Base-by-base conservation (phyloP, 2,113 vertebrate genomes). In the Litocranius walleri region DNA sequence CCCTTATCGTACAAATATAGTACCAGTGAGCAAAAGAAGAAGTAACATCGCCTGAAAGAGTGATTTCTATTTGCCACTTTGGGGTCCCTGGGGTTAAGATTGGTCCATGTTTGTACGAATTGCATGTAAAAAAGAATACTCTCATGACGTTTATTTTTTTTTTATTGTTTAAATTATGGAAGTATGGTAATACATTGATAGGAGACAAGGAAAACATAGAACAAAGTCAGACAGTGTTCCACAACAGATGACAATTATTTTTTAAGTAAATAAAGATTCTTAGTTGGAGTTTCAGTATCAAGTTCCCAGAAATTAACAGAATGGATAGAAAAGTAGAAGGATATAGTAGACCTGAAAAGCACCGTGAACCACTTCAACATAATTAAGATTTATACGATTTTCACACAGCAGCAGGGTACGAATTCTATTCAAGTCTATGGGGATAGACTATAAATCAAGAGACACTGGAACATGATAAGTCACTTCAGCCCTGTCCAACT, bases 1-100 rank as follows among this genome's bases (percentile, higher is more conserved):
- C 10, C 7, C 4, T 52, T 8, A 2, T 1, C 11, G 10, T 27
- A 21, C 6, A 21, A 45, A 40, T 40, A 40, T 3, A 30, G 14
- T 1, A 4, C 2, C 17, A 17, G 61, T 11, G 64, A 67, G 50
- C 52, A 14, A 40, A 33, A 12, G 4, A 33, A 12, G 4, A 48
- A 21, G 17, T 14, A 17, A 16, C 12, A 3, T 52, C 0, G 0
- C 27, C 2, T 6, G 2, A 19, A 8, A 21, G 0, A 23, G 1
- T 36, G 23, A 57, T 40, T 82, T 57, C 57, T 29, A 27, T 10
- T 6, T 36, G 30, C 12, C 23, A 0, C 11, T 12, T 19, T 0
- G 1, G 40, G 62, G 5, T 1, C 17, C 3, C 33, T 12, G 14
- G 7, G 9, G 4, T 61, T 36, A 45, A n/a, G 1, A 11, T 6